Percentiles rank a stretch among this genome's conserved stretches.
These are phyloP conservation scores for Mola mola DNA, from an alignment of 2,113 vertebrate genomes.

Conservation along the genomic window DNA sequence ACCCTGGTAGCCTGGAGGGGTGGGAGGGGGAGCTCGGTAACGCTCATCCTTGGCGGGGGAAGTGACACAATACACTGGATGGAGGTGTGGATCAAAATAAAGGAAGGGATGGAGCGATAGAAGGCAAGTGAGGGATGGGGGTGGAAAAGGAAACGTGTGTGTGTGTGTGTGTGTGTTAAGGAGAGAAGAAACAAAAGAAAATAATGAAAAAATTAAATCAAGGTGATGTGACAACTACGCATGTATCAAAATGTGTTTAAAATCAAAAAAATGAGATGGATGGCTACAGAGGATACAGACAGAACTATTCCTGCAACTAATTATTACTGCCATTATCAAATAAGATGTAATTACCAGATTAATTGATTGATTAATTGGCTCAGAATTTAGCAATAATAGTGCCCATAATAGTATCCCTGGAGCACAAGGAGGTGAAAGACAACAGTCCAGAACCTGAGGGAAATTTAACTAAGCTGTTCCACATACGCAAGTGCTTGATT, in stretches of 20 bases:
- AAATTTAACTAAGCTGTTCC: too few relatives aligned
- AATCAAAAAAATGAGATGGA: conserved; percentile 71
- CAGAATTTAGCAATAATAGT: too few relatives aligned
- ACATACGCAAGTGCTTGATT: too few relatives aligned
- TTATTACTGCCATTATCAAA: not conserved
- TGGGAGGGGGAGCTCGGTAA: conserved; percentile 95
- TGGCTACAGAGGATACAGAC: conserved; percentile 69
- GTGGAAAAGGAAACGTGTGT: conserved; percentile 7
- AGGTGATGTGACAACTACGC: conserved; percentile 77
- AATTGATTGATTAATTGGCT: not conserved
- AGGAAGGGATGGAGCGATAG: conserved; percentile 75
- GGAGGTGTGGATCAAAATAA: conserved; percentile 70
- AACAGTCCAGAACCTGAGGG: too few relatives aligned
- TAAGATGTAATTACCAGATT: not conserved
- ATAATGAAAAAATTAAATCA: conserved; percentile 78
- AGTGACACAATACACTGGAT: conserved; percentile 97
- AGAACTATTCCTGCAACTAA: conserved; percentile 6
- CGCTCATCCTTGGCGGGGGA: conserved; percentile 95
- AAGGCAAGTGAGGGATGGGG: conserved; percentile 69
- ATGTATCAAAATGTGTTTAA: conserved; percentile 74
- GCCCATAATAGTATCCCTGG: too few relatives aligned
- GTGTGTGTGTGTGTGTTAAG: not conserved
- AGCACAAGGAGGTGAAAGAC: too few relatives aligned
- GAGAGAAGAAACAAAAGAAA: conserved; percentile 71
- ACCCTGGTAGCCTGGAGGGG: conserved; percentile 96